Conservation (phyloP, 2,888 invertebrate species). For the Galerucella pusilla region DNA sequence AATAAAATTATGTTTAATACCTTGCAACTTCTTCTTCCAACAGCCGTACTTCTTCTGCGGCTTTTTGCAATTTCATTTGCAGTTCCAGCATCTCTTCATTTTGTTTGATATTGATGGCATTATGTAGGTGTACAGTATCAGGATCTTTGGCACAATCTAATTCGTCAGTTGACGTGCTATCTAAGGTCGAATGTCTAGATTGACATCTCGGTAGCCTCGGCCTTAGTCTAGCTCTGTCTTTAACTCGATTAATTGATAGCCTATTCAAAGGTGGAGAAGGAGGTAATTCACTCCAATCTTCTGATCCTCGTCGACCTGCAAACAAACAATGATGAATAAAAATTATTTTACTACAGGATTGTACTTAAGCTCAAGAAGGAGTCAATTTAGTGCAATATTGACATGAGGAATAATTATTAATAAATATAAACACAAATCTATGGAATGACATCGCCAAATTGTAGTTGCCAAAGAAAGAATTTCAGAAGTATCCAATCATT, state of each 20-base stretch:
- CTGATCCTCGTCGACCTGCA: constrained; percentile 73
- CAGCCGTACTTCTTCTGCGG: constrained; percentile 72
- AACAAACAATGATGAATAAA: neutral
- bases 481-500: neutral
- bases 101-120: constrained; percentile 73
- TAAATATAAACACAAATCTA: no score
- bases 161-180: constrained; percentile 74
- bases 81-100: constrained; percentile 77
- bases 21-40: constrained; percentile 78
- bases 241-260: constrained; percentile 72
- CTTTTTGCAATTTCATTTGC: constrained; percentile 75
- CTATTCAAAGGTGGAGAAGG: constrained; percentile 75
- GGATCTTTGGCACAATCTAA: constrained; percentile 61
- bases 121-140: constrained; percentile 55
- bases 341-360: neutral
- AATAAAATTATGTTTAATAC: constrained; percentile 44
- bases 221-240: constrained; percentile 66
- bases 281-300: constrained; percentile 84
- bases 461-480: no score
- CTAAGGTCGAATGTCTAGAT: constrained; percentile 71
- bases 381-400: no score
- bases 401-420: no score
- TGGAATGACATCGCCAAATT: no score
- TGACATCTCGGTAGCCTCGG: constrained; percentile 61
- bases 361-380: no score